Conservation (phyloP, 2,797 vertebrate genomes). For the Mus minutoides region DNA sequence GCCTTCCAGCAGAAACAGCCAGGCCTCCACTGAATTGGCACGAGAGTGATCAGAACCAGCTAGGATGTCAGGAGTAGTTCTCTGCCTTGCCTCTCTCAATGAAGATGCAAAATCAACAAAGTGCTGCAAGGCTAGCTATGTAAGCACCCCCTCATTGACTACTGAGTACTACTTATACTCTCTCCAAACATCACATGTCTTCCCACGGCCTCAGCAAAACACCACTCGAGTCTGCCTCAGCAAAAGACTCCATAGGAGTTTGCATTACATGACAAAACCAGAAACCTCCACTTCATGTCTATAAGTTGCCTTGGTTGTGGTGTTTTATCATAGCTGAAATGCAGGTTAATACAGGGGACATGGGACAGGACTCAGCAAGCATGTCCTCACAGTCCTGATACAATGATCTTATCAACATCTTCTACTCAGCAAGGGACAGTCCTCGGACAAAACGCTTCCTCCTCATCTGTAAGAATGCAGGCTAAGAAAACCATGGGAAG, state of each 20-base stretch:
- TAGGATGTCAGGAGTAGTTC: background rate
- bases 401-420: background rate
- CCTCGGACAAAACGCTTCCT: background rate
- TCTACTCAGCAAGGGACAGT: background rate
- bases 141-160: background rate
- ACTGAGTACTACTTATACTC: background rate
- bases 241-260: background rate
- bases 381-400: background rate
- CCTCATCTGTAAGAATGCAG: background rate
- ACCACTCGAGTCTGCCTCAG: background rate
- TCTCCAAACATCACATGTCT: background rate
- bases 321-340: background rate
- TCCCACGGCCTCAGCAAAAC: background rate
- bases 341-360: too few species aligned
- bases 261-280: background rate
- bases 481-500: background rate
- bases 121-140: background rate
- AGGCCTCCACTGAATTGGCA: background rate
- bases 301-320: background rate
- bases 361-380: background rate
- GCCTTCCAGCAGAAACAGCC: background rate
- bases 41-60: background rate
- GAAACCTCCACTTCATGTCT: background rate
- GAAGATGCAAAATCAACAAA: background rate
- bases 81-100: background rate